A percentile compares a stretch with the other conserved stretches of the same genome.
phyloP scores from a whole-genome alignment of 2,888 invertebrate species.

The Synanthedon tipuliformis region DNA sequence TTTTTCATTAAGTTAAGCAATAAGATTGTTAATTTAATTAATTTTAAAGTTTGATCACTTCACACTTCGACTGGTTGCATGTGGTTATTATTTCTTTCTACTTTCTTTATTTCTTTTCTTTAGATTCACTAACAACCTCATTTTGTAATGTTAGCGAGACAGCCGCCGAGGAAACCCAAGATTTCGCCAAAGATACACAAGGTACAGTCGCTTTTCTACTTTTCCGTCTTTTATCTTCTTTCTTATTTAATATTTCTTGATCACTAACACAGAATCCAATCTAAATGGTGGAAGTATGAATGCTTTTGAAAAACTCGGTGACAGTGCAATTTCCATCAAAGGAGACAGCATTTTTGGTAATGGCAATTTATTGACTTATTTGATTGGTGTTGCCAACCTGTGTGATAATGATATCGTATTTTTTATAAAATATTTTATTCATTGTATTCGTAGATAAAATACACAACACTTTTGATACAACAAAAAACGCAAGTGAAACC shows the following conservation, averaged over 20 bases:
- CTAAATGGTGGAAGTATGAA: no score
- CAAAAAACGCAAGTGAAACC: conserved; percentile 15
- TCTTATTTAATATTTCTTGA: conserved; percentile 4
- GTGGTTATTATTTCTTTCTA: conserved; percentile 12
- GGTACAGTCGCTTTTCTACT: conserved; percentile 12
- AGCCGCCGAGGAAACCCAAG: conserved; percentile 15
- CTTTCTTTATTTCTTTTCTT: conserved; percentile 12
- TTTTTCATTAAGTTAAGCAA: no score
- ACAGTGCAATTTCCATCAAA: no score
- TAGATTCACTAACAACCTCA: conserved; percentile 33
- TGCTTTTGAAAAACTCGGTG: no score
- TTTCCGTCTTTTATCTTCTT: not conserved
- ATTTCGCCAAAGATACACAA: conserved; percentile 17
- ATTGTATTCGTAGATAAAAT: conserved; percentile 23
- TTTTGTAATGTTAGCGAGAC: conserved; percentile 18
- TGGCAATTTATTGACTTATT: no score
- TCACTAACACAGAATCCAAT: conserved; percentile 1
- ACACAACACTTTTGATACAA: conserved; percentile 16
- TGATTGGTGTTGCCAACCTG: no score
- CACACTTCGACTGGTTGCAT: conserved; percentile 16
- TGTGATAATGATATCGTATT: not conserved
- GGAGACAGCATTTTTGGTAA: no score
- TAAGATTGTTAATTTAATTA: no score
- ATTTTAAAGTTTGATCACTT: no score
- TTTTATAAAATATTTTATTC: conserved; percentile 4